Evolutionary conservation across 2,888 invertebrate species (phyloP), one percentile per base, ranked within the genome.

Genomic region (Sinopyrophorus schimmeli): DNA sequence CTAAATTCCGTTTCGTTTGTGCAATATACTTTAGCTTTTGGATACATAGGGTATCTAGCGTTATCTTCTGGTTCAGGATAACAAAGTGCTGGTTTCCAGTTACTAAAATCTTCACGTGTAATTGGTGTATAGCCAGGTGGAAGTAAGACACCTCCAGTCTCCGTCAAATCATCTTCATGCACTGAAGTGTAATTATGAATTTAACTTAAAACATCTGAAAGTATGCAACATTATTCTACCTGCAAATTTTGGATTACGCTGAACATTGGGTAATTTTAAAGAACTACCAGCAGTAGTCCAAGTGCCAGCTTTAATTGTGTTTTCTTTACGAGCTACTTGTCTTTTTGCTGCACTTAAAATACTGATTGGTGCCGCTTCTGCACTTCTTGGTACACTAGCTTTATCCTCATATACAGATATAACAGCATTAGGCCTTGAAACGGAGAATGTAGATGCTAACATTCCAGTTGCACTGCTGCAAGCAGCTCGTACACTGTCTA

Each of bases 1-100:
- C 86, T 86, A 71, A 80, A 83, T 75, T 90, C 90, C 55, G 77
- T 77, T 54, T 81, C 80, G 1, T 62, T 61, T 60, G 80, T 79
- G 47, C 70, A 68, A 64, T 84, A 85, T 9, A 84, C 83, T 74
- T 81, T 76, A 55, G 79, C 69, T 67, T 87, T 86, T 64, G 83
- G 81, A 69, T 87, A 88, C 80, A 84, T 84, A 23, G 82, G 76
- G 57, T 78, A 77, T 69, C 80, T 80, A 1, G 76, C 77, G 31
- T 80, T 75, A 66, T 84, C 82, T 28, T 76, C 74, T 15, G 81
- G 80, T 60, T 85, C 85, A 66, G 82, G 82, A 67, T 80, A 76
- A 64, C 76, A 79, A 24, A 84, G 70, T 60, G 77, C 76, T 57
- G 79, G 77, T 60, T 74, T 74, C 69, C 79, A 80, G 57, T 76